Conservation (phyloP, 2,888 invertebrate species). For the Ormyrus labotus region DNA sequence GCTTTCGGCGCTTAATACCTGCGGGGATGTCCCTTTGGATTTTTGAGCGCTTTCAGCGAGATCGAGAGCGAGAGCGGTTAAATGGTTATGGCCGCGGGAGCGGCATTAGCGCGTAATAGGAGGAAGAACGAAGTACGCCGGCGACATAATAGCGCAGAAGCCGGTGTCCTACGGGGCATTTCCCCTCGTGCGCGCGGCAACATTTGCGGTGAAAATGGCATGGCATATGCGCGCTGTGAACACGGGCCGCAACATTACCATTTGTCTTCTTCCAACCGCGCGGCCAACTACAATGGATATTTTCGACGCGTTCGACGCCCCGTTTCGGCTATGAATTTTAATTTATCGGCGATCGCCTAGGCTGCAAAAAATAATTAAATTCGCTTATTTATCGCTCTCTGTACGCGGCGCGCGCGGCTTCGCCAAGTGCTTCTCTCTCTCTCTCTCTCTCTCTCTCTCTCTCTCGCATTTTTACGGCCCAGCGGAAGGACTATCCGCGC, state of each 20-base stretch:
- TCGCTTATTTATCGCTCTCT: constrained; percentile 34
- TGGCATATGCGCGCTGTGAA: constrained; percentile 55
- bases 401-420: not conserved
- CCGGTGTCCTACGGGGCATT: not conserved
- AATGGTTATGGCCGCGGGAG: constrained; percentile 28
- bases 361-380: constrained; percentile 49
- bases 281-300: constrained; percentile 19
- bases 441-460: not conserved
- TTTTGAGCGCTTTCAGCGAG: constrained; percentile 33
- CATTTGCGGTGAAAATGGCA: constrained; percentile 49
- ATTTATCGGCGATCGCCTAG: constrained; percentile 37
- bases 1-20: not conserved
- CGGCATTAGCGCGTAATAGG: constrained; percentile 42
- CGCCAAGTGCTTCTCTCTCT: not conserved
- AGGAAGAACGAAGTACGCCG: constrained; percentile 4
- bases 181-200: constrained; percentile 12
- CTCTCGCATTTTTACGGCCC: not conserved
- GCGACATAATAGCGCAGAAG: constrained; percentile 2
- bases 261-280: constrained; percentile 56
- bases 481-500: too few relatives aligned
- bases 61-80: not conserved
- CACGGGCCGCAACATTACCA: constrained; percentile 57
- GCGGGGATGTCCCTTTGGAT: not conserved
- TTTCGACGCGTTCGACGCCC: constrained; percentile 37
- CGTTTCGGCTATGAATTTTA: constrained; percentile 47